Evolutionary conservation across 2,797 vertebrate species (phyloP).

Genomic region (Pseudotriccus pelzelni): DNA sequence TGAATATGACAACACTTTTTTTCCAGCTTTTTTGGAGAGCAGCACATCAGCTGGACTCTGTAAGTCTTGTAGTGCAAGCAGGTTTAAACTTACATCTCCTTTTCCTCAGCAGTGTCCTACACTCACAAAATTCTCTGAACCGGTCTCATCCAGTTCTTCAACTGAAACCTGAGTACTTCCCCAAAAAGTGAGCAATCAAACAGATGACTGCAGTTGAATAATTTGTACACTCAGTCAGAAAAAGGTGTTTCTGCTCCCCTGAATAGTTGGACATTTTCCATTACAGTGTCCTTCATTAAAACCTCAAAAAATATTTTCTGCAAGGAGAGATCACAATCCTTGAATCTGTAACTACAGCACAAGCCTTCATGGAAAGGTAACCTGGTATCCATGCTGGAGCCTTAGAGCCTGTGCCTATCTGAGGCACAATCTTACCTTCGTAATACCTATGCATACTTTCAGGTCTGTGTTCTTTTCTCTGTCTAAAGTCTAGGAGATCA

Average conservation of each 20-base stretch:
- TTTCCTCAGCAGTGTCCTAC: neutral
- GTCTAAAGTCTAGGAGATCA: neutral
- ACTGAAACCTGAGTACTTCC: neutral
- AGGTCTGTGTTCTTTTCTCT: fast-evolving
- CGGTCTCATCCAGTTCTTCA: neutral
- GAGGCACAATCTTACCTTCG: neutral
- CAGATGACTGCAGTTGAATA: neutral
- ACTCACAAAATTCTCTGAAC: neutral
- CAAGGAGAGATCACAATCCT: neutral
- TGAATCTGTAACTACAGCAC: neutral
- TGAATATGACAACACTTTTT: neutral
- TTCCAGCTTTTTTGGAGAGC: neutral
- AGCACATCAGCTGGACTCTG: neutral
- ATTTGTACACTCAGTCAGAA: neutral
- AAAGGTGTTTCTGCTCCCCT: neutral
- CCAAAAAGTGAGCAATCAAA: neutral
- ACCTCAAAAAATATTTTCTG: fast-evolving
- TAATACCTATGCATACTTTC: neutral
- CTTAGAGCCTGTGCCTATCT: neutral
- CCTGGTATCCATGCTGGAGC: neutral
- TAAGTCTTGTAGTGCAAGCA: neutral
- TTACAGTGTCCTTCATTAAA: neutral
- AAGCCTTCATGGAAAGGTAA: neutral
- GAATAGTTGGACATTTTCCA: neutral
- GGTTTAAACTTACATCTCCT: neutral